Base-by-base conservation (phyloP, 1,140 invertebrate species). In the Zaprionus gabonicus region DNA sequence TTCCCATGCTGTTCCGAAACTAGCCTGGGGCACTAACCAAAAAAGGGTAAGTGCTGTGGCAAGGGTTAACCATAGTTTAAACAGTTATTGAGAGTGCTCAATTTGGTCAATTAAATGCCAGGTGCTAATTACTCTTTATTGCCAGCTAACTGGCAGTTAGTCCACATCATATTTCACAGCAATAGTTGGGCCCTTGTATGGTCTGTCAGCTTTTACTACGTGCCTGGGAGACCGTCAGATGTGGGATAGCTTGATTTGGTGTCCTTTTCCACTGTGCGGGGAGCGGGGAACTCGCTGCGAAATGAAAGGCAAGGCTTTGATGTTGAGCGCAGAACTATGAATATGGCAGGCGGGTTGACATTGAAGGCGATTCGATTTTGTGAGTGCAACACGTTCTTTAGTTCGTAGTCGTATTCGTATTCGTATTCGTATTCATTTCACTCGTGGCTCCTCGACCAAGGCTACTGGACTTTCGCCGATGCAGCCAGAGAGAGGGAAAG, bases 141-240 rank as follows among this genome's bases (percentile, higher is more conserved):
- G 73, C 67, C 58, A 46, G 62, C 56, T 38, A 67, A 58, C 38
- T 67, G 58, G 69, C 68, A 71, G 73, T 53, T 71, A 71, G 68
- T 63, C 59, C 74, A 77, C 84, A 83, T 83, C 83, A 83, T 87
- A 87, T 87, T 87, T 87, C 83, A 87, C 84, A 87, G 83, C 83
- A 87, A 87, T 88, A 71, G 84, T 51, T 57, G 65, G 56, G 65
- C 81, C 83, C 81, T 88, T 88, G 63, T 88, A 88, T 87, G 83
- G 83, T 78, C 80, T 71, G 71, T 75, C 59, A 63, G 78, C 83
- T 87, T 88, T 88, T 87, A 81, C 84, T 81, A 87, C 78, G 81
- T 84, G 73, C 68, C 44, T 56, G 36, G 27, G 25, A 64, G 65
- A 66, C 51, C 9, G 57, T 62, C 57, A 20, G 57, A 86, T 85